Evolutionary conservation across 2,113 vertebrate genomes (phyloP).

Genomic region (Octodon degus): DNA sequence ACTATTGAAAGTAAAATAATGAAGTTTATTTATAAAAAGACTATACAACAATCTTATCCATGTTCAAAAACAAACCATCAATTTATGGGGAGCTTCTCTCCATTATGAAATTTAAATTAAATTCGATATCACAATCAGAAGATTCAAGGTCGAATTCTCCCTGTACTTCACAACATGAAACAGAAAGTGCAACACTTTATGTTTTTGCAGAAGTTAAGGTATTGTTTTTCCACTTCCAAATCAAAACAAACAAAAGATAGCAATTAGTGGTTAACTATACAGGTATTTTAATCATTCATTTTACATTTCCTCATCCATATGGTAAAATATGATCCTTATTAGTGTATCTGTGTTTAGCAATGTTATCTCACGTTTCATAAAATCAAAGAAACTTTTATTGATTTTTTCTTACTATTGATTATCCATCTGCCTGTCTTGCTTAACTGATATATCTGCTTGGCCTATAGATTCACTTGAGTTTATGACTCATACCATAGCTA

Average conservation of each 20-base stretch:
- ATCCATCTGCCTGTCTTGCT: slow-evolving; percentile 27
- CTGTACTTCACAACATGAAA: slow-evolving; percentile 38
- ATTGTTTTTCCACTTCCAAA: slow-evolving; percentile 48
- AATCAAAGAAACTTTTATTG: slow-evolving; percentile 61
- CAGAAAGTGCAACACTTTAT: slow-evolving; percentile 36
- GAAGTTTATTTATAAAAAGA: slow-evolving; percentile 64
- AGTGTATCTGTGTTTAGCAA: slow-evolving; percentile 49
- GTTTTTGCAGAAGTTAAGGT: slow-evolving; percentile 42
- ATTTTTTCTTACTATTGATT: slow-evolving; percentile 48
- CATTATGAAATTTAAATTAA: slow-evolving; percentile 65
- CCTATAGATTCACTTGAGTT: slow-evolving; percentile 41
- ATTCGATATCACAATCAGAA: slow-evolving; percentile 68
- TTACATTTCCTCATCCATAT: slow-evolving; percentile 45
- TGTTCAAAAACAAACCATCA: slow-evolving; percentile 59
- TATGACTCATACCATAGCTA: slow-evolving; percentile 52
- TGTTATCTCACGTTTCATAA: slow-evolving; percentile 48
- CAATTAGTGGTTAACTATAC: slow-evolving; percentile 43
- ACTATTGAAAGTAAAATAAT: slow-evolving; percentile 58
- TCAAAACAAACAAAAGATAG: slow-evolving; percentile 66
- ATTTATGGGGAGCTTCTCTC: slow-evolving; percentile 59
- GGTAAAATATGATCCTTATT: slow-evolving; percentile 57
- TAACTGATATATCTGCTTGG: slow-evolving; percentile 43
- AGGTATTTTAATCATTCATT: slow-evolving; percentile 2
- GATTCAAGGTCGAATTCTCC: slow-evolving; percentile 47
- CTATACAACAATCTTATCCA: not conserved